Evolutionary conservation across 2,113 vertebrate genomes (phyloP), one percentile per base, ranked within the genome.

Genomic region (Grammomys surdaster): DNA sequence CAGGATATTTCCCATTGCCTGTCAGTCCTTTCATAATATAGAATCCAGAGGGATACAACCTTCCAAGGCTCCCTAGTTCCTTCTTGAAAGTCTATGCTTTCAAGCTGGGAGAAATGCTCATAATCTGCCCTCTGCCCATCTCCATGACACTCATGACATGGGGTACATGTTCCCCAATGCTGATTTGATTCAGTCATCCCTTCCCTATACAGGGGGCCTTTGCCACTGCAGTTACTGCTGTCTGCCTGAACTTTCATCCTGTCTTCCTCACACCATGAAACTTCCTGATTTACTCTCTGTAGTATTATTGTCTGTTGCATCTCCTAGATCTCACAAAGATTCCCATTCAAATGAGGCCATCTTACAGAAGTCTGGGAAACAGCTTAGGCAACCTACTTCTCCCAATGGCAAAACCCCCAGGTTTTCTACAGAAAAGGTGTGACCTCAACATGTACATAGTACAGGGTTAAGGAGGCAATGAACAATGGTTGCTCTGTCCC

Each of bases 321-420:
- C 58, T 72, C 76, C 51, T 51, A 94, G 77, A 92, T 72, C 56
- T 86, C 89, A 60, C 65, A 84, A 95, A 36, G 43, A 48, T 31
- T 69, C 67, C 60, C 48, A 24, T 33, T 24, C 43, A 60, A 88
- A 36, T 81, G 85, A 89, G 22, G 16, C 36, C 58, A 31, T 78
- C 90, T 89, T 65, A 36, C 46, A 72, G 58, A 70, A 88, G 7
- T 28, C 56, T 80, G 14, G 8, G 80, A 81, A 20, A 48, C 56
- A 9, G 56, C 43, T 80, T 81, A 51, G 48, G 48, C 72, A 76
- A 81, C 28, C n/a, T 48, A n/a, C 51, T 85, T 77, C 51, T 88
- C 81, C 60, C 84, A 90, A 43, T 75, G 51, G 24, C 22, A 95
- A 86, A 81, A 85, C 63, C 63, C 20, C 26, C 70, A 56, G 36